Conservation (phyloP, 2,113 vertebrate genomes). For the Ceyx cyanopectus region DNA sequence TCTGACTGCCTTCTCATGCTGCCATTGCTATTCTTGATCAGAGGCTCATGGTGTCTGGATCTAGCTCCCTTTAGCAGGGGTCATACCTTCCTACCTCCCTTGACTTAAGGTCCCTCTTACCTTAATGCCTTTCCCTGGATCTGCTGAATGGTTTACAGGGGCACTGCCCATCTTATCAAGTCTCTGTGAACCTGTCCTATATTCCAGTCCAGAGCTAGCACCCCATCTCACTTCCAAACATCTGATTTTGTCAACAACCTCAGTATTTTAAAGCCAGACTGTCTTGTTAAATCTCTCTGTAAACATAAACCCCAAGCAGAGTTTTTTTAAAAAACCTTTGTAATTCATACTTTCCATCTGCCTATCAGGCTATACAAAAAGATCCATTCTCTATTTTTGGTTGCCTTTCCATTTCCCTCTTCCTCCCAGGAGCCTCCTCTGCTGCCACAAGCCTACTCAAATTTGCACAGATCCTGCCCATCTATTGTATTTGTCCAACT, state of each 20-base stretch:
- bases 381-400: not conserved
- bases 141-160: not conserved
- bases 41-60: not conserved
- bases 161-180: not conserved
- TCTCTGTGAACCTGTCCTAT: not conserved
- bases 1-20: not conserved
- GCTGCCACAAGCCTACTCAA: not conserved
- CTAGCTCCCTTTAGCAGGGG: not conserved
- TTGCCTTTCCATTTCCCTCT: conserved; percentile 17
- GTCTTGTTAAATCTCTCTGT: conserved; percentile 29
- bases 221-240: not conserved
- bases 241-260: conserved; percentile 20
- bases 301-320: conserved; percentile 45
- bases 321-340: conserved; percentile 40
- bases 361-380: not conserved
- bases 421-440: not conserved
- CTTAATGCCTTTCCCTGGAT: not conserved
- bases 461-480: not conserved
- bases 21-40: not conserved
- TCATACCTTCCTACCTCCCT: not conserved
- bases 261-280: conserved; percentile 1
- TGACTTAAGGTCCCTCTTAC: not conserved
- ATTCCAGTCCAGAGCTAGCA: not conserved
- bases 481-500: not conserved
- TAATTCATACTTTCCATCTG: conserved; percentile 55